phyloP scores from a whole-genome alignment of 1,140 invertebrate species.

The Aplysia californica region DNA sequence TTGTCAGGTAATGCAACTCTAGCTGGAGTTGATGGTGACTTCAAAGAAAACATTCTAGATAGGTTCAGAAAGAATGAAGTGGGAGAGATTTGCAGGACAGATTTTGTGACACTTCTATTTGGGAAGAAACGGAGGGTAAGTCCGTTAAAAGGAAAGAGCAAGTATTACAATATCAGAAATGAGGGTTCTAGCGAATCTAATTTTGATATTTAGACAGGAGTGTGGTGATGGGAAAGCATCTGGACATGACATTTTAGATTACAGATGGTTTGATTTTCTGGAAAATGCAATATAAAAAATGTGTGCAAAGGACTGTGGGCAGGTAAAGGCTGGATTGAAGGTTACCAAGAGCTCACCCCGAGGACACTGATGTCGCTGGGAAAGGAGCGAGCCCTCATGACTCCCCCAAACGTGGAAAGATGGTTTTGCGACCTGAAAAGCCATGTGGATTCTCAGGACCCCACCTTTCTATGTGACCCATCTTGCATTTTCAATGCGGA shows the following conservation, averaged over 20 bases:
- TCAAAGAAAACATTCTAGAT: slow-evolving; percentile 19
- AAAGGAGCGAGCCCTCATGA: slow-evolving; percentile 30
- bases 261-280: background rate
- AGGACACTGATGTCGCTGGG: slow-evolving; percentile 50
- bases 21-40: background rate
- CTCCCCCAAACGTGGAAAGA: slow-evolving; percentile 8
- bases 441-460: background rate
- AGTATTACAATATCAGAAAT: slow-evolving; percentile 12
- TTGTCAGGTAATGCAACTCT: background rate
- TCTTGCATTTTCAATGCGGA: background rate
- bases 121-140: slow-evolving; percentile 27
- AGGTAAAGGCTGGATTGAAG: slow-evolving; percentile 6
- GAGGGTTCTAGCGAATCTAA: slow-evolving; percentile 7
- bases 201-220: background rate
- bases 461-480: background rate
- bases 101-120: slow-evolving; percentile 18
- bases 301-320: background rate
- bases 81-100: slow-evolving; percentile 20
- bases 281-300: background rate
- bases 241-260: background rate
- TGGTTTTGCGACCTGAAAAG: slow-evolving; percentile 19
- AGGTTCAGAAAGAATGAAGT: slow-evolving; percentile 30
- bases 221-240: background rate
- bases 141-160: slow-evolving; percentile 10
- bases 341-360: slow-evolving; percentile 59